These are phyloP conservation scores for Pachycephala philippinensis DNA, from an alignment of 2,113 vertebrate genomes.

Conservation along the genomic window DNA sequence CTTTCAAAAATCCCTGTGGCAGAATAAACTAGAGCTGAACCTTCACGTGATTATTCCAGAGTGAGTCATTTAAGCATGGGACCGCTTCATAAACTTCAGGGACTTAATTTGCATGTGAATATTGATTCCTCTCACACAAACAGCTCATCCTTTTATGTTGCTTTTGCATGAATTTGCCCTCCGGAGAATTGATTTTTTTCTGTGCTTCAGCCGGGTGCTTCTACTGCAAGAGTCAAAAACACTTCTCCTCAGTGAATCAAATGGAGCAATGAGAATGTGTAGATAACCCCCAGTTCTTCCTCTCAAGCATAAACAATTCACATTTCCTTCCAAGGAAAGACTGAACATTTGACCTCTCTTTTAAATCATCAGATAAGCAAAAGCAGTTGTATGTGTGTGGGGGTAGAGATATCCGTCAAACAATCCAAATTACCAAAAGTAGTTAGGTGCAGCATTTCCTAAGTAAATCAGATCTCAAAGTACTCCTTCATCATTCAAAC, in stretches of 20 bases:
- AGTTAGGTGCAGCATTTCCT: constrained; percentile 24
- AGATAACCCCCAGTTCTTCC: constrained; percentile 8
- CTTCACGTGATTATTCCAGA: constrained; percentile 23
- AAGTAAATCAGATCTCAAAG: background rate
- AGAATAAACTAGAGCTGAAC: constrained; percentile 46
- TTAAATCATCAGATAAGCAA: constrained; percentile 35
- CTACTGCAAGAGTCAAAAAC: constrained; percentile 33
- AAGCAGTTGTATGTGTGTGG: background rate
- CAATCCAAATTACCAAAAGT: background rate
- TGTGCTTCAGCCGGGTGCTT: background rate
- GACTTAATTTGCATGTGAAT: constrained; percentile 62
- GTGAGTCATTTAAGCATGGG: constrained; percentile 38
- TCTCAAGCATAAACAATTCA: constrained; percentile 39
- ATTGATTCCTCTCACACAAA: constrained; percentile 48
- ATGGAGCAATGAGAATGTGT: background rate
- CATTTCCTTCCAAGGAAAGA: constrained; percentile 32
- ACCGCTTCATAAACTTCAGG: constrained; percentile 57
- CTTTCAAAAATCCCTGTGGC: background rate
- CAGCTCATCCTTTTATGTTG: constrained; percentile 46
- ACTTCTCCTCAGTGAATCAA: constrained; percentile 25
- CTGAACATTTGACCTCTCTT: constrained; percentile 58
- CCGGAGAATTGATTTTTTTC: background rate
- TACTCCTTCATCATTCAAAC: constrained; percentile 13
- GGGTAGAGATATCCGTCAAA: background rate
- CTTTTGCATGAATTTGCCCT: constrained; percentile 40